Conservation (phyloP, 1,140 invertebrate species). For the Aphelinus certus region DNA sequence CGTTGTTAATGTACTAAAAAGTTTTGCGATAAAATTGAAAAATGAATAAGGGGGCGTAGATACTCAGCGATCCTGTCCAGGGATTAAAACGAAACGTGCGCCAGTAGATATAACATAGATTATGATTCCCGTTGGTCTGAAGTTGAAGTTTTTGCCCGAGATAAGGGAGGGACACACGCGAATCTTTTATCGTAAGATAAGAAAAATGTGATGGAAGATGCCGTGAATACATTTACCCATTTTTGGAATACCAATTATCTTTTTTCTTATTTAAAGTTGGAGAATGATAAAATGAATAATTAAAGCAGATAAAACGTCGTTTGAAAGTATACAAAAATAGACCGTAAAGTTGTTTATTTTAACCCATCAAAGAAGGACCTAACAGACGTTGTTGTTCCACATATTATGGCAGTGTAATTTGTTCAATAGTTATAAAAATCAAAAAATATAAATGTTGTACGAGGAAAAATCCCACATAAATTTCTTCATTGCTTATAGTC, state of each 20-base stretch:
- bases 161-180: conserved; percentile 34
- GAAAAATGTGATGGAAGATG: conserved; percentile 29
- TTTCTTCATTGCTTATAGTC: too few species aligned
- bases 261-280: background rate
- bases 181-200: conserved; percentile 21
- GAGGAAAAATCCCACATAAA: too few species aligned
- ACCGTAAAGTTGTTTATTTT: too few species aligned
- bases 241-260: conserved; percentile 5
- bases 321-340: too few species aligned
- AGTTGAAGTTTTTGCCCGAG: conserved; percentile 32
- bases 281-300: too few species aligned
- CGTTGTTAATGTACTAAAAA: conserved; percentile 28
- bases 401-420: too few species aligned
- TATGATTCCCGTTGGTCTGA: conserved; percentile 37
- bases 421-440: too few species aligned
- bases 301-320: too few species aligned
- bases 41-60: conserved; percentile 37
- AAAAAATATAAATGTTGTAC: too few species aligned
- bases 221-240: background rate
- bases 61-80: conserved; percentile 18
- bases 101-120: conserved; percentile 34
- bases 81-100: conserved; percentile 1
- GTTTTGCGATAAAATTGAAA: conserved; percentile 37
- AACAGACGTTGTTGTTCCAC: too few species aligned
- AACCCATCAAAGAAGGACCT: too few species aligned